phyloP scores from a whole-genome alignment of 2,113 vertebrate species.

The Petaurus breviceps region DNA sequence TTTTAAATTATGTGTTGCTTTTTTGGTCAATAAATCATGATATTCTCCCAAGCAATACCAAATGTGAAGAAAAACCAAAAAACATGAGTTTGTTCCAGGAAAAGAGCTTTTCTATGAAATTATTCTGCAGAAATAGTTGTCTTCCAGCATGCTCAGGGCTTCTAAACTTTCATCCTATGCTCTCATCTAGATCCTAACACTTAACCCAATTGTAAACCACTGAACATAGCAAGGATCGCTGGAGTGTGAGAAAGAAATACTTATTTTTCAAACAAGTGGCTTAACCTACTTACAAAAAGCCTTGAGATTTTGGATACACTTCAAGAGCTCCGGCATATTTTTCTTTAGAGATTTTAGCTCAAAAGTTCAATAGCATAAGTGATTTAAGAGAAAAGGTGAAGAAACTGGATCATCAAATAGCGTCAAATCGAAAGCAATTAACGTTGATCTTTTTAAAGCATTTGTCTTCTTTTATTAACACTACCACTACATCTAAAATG shows the following conservation, averaged over 20 bases:
- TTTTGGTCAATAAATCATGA: neutral
- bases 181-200: neutral
- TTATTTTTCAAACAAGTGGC: constrained; percentile 53
- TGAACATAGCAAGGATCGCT: constrained; percentile 12
- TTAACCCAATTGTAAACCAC: constrained; percentile 23
- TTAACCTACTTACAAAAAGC: constrained; percentile 64
- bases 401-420: constrained; percentile 54
- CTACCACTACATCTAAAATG: constrained; percentile 25
- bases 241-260: constrained; percentile 11
- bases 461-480: constrained; percentile 59
- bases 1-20: neutral
- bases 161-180: constrained; percentile 14
- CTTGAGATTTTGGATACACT: constrained; percentile 58
- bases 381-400: constrained; percentile 68
- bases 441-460: constrained; percentile 48
- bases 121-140: neutral
- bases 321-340: constrained; percentile 67
- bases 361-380: constrained; percentile 56
- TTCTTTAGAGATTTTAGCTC: constrained; percentile 64
- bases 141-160: neutral
- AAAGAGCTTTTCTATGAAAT: neutral
- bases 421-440: constrained; percentile 64
- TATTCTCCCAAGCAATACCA: constrained; percentile 10
- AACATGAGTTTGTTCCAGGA: neutral
- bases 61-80: constrained; percentile 7